Base-by-base conservation (phyloP, 53 echinoderm and acorn worm species). In the Holothuria scabra region DNA sequence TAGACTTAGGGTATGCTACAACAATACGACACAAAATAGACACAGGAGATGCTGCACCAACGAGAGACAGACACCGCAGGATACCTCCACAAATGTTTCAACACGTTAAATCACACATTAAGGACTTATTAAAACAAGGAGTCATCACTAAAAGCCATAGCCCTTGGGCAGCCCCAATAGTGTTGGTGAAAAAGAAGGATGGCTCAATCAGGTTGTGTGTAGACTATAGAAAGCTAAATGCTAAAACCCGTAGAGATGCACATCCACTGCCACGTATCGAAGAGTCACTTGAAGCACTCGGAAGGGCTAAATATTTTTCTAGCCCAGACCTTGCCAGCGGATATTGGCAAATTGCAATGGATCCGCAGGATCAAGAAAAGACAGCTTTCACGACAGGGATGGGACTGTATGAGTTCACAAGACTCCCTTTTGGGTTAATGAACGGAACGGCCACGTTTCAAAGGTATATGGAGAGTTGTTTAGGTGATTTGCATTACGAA, bases 391-490 rank as follows among this genome's bases (percentile, higher is more conserved):
- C 81, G 0, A 87, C 87, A 10, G 57, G 67, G 22, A 74, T 85
- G 70, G 90, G 90, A 12, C 62, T 89, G 26, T 86, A 35, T 67
- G 82, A 89, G 31, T 85, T 86, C 46, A 85, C 64, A 26, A 56
- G 81, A 26, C 80, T 89, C 81, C 90, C 81, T 8, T 83, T 87
- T 65, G 87, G 87, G 8, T 69, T 87, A 22, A 48, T 62, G 24
- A 88, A 88, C 49, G 89, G 86, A 2, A 87, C 92, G 0, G 84
- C 92, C 29, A 89, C 92, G 18, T 92, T 92, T 18, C 87, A 89
- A 60, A 58, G 92, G 5, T 68, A 85, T n/a, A 89, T 92, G 86
- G 48, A 81, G 66, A 60, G 65, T 14, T 88, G 86, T 48, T 48
- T 91, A 20, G 85, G 85, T 1, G 91, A 84, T 29, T 64, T 59